phyloP scores from a whole-genome alignment of 2,797 vertebrate genomes.

The Alfaro cultratus region DNA sequence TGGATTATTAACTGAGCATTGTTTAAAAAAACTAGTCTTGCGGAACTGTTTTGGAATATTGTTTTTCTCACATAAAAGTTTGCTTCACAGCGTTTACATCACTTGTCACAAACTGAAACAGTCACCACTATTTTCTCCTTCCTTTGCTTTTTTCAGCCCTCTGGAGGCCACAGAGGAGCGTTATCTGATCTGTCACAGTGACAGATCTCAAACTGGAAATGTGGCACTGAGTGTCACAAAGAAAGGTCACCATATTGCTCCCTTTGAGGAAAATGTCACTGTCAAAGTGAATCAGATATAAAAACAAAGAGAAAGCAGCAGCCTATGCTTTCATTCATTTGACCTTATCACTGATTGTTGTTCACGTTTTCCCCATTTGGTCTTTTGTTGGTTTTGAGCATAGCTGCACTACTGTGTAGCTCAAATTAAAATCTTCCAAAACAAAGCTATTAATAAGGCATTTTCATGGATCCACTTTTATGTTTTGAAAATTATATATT shows the following conservation, averaged over 20 bases:
- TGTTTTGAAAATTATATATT: background rate
- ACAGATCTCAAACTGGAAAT: slow-evolving; percentile 52
- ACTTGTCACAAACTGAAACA: slow-evolving; percentile 15
- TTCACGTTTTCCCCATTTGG: slow-evolving; percentile 12
- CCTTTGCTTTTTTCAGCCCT: slow-evolving; percentile 24
- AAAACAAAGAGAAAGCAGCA: slow-evolving; percentile 46
- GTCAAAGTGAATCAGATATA: slow-evolving; percentile 55
- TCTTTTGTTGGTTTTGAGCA: background rate
- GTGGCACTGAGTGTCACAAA: slow-evolving; percentile 52
- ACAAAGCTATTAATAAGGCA: background rate
- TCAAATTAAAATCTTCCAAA: background rate
- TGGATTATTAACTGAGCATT: background rate
- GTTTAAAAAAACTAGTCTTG: background rate
- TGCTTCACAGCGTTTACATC: background rate
- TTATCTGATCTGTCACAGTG: slow-evolving; percentile 59
- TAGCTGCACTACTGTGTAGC: background rate
- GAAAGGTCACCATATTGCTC: slow-evolving; percentile 72
- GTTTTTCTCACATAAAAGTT: background rate
- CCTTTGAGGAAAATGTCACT: slow-evolving; percentile 71
- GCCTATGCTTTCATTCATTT: slow-evolving; percentile 27
- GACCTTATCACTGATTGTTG: slow-evolving; percentile 33
- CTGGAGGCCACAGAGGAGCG: slow-evolving; percentile 27
- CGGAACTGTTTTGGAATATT: background rate
- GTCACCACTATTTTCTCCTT: slow-evolving; percentile 18
- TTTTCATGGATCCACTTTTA: background rate